Evolutionary conservation across 30 jellyfish, hydroid and myxozoan species (phyloP).

Genomic region (Rhopilema esculentum): DNA sequence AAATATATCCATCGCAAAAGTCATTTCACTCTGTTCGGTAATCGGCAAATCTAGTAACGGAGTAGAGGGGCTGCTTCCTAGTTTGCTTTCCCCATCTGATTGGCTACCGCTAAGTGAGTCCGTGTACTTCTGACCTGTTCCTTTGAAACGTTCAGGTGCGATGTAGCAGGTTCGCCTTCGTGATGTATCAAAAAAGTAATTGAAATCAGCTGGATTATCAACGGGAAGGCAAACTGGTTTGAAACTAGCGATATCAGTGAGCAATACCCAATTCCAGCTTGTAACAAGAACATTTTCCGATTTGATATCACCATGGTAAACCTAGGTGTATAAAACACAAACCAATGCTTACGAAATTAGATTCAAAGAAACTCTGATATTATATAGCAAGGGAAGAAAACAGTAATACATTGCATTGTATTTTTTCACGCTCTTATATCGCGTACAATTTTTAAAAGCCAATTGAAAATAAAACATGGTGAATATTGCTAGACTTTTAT

Average conservation of each 20-base stretch:
- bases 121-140: slow-evolving; percentile 72
- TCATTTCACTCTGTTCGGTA: slow-evolving; percentile 82
- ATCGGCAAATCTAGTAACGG: slow-evolving; percentile 88
- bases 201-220: slow-evolving; percentile 98
- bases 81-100: slow-evolving; percentile 49
- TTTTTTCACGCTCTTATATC: too few species aligned
- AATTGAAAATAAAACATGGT: too few species aligned
- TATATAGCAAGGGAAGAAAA: not conserved
- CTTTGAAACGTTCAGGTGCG: slow-evolving; percentile 98
- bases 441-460: too few species aligned
- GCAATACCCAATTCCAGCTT: slow-evolving; percentile 94
- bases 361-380: too few species aligned
- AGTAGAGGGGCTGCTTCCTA: slow-evolving; percentile 66
- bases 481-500: too few species aligned
- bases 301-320: slow-evolving; percentile 97
- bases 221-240: slow-evolving; percentile 96
- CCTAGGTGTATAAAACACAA: slow-evolving; percentile 25
- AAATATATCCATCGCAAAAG: slow-evolving; percentile 91
- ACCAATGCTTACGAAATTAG: too few species aligned
- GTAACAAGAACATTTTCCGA: slow-evolving; percentile 93
- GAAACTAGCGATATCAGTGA: slow-evolving; percentile 93
- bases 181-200: slow-evolving; percentile 97
- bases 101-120: slow-evolving; percentile 40
- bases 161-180: slow-evolving; percentile 94
- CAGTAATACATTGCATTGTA: not conserved